These are phyloP conservation scores for Styela clava DNA, from an alignment of 23 tunicate genomes.

Conservation along the genomic window DNA sequence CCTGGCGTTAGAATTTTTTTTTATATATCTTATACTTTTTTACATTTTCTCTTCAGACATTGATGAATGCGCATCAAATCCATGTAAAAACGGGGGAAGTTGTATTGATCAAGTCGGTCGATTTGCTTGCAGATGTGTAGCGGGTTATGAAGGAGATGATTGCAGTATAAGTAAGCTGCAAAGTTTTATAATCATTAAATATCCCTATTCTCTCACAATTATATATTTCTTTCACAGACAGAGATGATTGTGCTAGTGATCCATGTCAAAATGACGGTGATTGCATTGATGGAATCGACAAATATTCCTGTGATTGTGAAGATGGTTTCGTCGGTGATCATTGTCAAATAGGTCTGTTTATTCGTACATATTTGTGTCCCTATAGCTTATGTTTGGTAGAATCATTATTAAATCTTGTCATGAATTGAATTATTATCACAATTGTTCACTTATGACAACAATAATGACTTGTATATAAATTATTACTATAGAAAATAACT, in stretches of 20 bases:
- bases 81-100: conserved; percentile 42
- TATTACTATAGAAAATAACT: no score
- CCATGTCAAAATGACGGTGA: conserved; percentile 52
- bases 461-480: no score
- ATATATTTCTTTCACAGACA: no score
- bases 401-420: no score
- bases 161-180: conserved; percentile 66
- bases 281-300: conserved; percentile 31
- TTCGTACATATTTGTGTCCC: no score
- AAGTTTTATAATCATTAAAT: neutral
- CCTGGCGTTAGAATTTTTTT: no score
- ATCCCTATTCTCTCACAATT: no score
- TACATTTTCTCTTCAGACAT: conserved; percentile 27
- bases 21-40: no score
- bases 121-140: conserved; percentile 38
- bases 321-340: conserved; percentile 44
- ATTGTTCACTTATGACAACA: no score
- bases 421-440: no score
- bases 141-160: conserved; percentile 39
- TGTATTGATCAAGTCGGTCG: conserved; percentile 31
- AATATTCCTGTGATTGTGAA: conserved; percentile 40
- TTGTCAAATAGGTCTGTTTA: conserved; percentile 75
- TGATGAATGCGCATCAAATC: conserved; percentile 42
- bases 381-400: no score
- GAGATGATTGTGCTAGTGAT: conserved; percentile 37